Base-by-base conservation (phyloP, 2,797 vertebrate species). In the Protonibea diacanthus region DNA sequence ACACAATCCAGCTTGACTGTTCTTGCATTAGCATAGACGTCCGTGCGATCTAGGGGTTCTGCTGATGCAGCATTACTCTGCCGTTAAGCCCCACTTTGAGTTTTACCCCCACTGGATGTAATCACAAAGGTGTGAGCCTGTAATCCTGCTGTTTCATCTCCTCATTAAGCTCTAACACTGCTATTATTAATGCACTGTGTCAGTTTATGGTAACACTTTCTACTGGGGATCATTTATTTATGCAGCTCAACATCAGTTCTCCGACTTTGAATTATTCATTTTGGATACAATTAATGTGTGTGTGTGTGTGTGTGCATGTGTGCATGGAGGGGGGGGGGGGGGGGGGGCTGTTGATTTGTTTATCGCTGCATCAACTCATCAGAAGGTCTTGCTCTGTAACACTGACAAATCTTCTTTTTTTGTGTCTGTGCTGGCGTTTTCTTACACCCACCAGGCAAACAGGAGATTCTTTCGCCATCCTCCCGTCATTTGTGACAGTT, bases 191-290 rank as follows among this genome's bases (percentile, higher is more conserved):
- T 91, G 91, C 90, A 79, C 83, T 73, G 29, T 85, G 86, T 90
- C 89, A 87, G 78, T 90, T 88, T 89, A 83, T 81, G 85, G 81
- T 77, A 86, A 86, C 82, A 80, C 68, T 83, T 89, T 93, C 82
- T 86, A 67, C 85, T 53, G 18, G 51, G 49, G 71, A 89, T 92
- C 65, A 88, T 92, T 94, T 92, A 95, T 94, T 94, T 87, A 94
- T 94, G 87, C 87, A 81, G 86, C 83, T 92, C 76, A 49, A 88
- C 81, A 75, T 86, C 81, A 79, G 63, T 70, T 83, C 76, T 89
- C 82, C 86, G 82, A 87, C 61, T 65, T 78, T 96, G 89, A 94
- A 94, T 94, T 90, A 94, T 95, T 95, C 84, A 94, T 93, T 72
- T 76, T 68, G 76, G 88, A 88, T 85, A 81, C 83, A 94, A 86